Evolutionary conservation across 2,888 invertebrate genomes (phyloP).

Genomic region (Leptinotarsa peninsularis): DNA sequence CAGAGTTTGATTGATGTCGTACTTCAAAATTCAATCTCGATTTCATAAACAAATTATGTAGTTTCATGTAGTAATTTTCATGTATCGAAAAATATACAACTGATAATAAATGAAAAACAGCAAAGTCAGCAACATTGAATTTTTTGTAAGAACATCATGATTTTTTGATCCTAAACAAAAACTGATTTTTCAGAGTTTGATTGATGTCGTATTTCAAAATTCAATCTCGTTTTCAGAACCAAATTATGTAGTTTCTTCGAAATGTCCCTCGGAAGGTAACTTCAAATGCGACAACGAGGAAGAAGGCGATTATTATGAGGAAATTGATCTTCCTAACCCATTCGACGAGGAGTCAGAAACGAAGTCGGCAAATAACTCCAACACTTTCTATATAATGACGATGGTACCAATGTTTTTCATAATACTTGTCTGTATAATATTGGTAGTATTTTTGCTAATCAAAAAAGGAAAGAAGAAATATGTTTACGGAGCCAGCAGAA

Average conservation of each 20-base stretch:
- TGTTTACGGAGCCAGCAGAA: conserved; percentile 72
- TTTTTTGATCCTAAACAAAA: too few species aligned
- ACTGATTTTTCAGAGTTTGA: conserved; percentile 17
- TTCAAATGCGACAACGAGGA: conserved; percentile 59
- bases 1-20: conserved; percentile 29
- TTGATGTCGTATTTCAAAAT: conserved; percentile 25
- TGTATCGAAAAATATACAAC: too few species aligned
- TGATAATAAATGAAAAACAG: too few species aligned
- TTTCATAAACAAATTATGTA: conserved; percentile 48
- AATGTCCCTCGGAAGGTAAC: conserved; percentile 55
- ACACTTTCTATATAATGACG: conserved; percentile 64
- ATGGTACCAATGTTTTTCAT: conserved; percentile 64
- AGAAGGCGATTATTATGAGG: conserved; percentile 61
- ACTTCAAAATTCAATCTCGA: conserved; percentile 15
- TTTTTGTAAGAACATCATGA: too few species aligned
- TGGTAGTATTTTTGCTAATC: conserved; percentile 66
- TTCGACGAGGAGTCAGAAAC: conserved; percentile 59
- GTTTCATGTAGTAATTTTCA: conserved; percentile 48
- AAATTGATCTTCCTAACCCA: conserved; percentile 55
- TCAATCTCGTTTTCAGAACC: conserved; percentile 45
- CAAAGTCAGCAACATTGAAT: too few species aligned
- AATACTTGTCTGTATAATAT: conserved; percentile 62
- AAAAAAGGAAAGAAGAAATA: conserved; percentile 67
- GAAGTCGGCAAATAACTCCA: conserved; percentile 58
- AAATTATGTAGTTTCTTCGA: conserved; percentile 54